Evolutionary conservation across 2,888 invertebrate species (phyloP), one percentile per base, ranked within the genome.

Genomic region (Ischnus inquisitorius): DNA sequence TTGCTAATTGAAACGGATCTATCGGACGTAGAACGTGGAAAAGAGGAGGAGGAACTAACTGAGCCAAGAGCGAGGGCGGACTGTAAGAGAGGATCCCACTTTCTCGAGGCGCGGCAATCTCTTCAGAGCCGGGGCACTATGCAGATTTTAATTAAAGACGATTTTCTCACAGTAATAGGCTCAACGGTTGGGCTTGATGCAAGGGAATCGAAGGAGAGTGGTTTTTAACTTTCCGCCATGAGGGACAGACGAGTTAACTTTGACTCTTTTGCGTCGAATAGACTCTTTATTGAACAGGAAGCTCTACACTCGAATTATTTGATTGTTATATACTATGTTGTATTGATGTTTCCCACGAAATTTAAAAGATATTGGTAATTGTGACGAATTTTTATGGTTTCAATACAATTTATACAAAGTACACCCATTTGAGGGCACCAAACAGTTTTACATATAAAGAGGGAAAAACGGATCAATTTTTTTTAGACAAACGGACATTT

Each of bases 121-220:
- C 69, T 77, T 77, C 34, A 28, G 22, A 74, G 65, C 74, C 65
- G 57, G 57, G 62, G 60, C 57, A 69, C 80, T 81, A 84, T 85
- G 85, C 81, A 81, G 81, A 85, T 81, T 84, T 78, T 84, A 84
- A 84, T 85, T 85, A 76, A 81, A 75, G 54, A 74, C 71, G 19
- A 79, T 85, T 84, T 84, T 85, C 84, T 67, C 85, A 84, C 65
- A 78, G 6, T 12, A 60, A 60, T 25, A 57, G 22, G 57, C 65
- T 34, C 69, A 25, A 62, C 43, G 22, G 62, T 22, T 54, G 64
- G n/a, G 8, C 67, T 34, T 34, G 28, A 12, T 48, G 54, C 62
- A 46, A 60, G 19, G 28, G 54, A 80, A 77, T 72, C 74, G 78
- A 74, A 74, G 5, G 57, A 84, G 78, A 60, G 77, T 54, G 51